These are phyloP conservation scores for Contarinia nasturtii DNA, from an alignment of 1,140 invertebrate genomes.

Conservation along the genomic window DNA sequence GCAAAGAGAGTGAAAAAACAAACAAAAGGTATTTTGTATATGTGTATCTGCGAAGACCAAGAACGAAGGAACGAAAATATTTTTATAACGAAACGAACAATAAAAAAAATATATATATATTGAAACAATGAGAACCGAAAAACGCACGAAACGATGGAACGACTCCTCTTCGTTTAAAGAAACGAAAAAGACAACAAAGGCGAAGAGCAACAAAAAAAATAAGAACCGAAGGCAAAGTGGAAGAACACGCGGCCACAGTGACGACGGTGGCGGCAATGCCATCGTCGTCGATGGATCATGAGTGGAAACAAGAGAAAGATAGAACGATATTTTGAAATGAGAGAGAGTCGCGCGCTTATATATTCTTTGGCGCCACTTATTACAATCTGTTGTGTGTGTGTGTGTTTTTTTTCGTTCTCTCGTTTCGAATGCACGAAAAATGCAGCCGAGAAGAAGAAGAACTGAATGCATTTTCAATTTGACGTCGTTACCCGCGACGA, in stretches of 20 bases:
- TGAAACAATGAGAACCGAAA: too few species aligned
- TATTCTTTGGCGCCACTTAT: neutral
- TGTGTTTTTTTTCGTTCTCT: too few species aligned
- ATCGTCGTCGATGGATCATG: neutral
- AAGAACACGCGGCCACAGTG: neutral
- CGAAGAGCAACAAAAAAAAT: neutral
- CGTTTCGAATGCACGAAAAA: too few species aligned
- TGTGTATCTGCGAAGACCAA: too few species aligned
- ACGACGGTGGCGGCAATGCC: constrained; percentile 1
- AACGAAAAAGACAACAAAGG: constrained; percentile 1
- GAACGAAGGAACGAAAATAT: too few species aligned
- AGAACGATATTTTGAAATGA: neutral
- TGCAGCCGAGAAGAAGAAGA: too few species aligned
- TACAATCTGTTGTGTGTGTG: neutral
- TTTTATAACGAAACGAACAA: neutral
- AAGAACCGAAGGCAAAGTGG: neutral
- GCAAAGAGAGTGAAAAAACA: too few species aligned
- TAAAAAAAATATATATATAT: neutral
- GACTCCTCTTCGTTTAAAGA: too few species aligned
- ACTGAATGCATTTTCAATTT: too few species aligned
- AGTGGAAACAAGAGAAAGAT: neutral
- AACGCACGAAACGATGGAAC: constrained; percentile 2
- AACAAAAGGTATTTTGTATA: too few species aligned
- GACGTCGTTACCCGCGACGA: too few species aligned
- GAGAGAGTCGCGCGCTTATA: too few species aligned